Percentiles rank a stretch among this genome's conserved stretches.
Conservation (phyloP, 2,113 vertebrate species). For the Microtus ochrogaster region DNA sequence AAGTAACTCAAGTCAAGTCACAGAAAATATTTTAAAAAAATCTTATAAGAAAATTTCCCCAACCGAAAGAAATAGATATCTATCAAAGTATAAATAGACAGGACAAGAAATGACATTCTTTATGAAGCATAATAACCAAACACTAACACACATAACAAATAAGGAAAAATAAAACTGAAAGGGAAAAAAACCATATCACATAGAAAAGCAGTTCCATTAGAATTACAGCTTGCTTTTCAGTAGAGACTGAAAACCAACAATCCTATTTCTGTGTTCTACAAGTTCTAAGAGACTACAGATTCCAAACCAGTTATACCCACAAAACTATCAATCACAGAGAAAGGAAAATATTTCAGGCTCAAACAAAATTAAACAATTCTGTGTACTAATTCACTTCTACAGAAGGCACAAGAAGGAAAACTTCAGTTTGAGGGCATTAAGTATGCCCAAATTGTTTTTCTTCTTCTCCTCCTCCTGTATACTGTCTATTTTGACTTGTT, state of each 20-base stretch:
- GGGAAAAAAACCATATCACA: too few species aligned
- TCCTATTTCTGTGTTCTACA: not conserved
- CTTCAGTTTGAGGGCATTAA: not conserved
- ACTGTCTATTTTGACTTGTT: not conserved
- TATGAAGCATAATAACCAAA: not conserved
- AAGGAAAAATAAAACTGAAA: not conserved
- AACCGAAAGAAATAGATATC: not conserved
- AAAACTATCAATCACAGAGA: not conserved
- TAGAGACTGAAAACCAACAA: not conserved
- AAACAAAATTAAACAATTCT: not conserved
- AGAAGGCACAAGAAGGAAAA: not conserved
- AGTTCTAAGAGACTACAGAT: not conserved
- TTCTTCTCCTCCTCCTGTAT: not conserved
- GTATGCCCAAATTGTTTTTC: too few species aligned
- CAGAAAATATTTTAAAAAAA: not conserved
- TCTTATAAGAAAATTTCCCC: not conserved
- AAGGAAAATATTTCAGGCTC: not conserved
- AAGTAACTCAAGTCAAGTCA: not conserved
- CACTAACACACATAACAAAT: not conserved
- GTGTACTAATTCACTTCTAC: not conserved
- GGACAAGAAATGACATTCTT: not conserved
- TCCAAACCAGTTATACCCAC: not conserved
- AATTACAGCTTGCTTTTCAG: not conserved
- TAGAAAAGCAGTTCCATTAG: not conserved
- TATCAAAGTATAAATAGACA: not conserved